Percentiles rank a stretch among this genome's conserved stretches.
Evolutionary conservation across 2,797 vertebrate species (phyloP).

Genomic region (Halcyon smyrnensis): DNA sequence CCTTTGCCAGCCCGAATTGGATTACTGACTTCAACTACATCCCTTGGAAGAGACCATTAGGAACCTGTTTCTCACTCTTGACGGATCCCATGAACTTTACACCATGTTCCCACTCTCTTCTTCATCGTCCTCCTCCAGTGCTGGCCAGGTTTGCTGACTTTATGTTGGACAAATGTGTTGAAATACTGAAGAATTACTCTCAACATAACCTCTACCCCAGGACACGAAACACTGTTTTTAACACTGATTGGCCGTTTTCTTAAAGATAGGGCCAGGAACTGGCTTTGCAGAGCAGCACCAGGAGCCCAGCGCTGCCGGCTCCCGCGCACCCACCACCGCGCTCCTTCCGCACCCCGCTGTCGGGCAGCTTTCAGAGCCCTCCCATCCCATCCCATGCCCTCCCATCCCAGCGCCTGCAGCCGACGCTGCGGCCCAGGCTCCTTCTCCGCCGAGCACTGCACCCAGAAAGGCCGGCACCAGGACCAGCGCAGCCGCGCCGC

Average conservation of each 20-base stretch:
- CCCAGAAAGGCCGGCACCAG: not conserved
- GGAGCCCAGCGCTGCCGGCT: too few species aligned
- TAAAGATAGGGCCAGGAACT: fast-evolving
- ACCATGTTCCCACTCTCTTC: not conserved
- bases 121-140: not conserved
- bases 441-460: not conserved
- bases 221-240: fast-evolving
- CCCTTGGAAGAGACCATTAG: fast-evolving
- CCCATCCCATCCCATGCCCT: too few species aligned
- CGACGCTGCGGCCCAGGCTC: too few species aligned
- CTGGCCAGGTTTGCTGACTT: too few species aligned
- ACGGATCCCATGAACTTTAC: not conserved
- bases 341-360: not conserved
- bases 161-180: fast-evolving
- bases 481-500: fast-evolving
- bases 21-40: too few species aligned
- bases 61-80: not conserved
- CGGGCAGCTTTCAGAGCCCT: not conserved
- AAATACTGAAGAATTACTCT: not conserved
- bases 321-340: too few species aligned
- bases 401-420: not conserved
- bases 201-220: not conserved
- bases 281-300: fast-evolving
- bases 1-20: fast-evolving
- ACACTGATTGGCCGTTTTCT: fast-evolving